A percentile compares a stretch with the other conserved stretches of the same genome.
phyloP scores from a whole-genome alignment of 1,140 invertebrate species.

The Heliconius melpomene region DNA sequence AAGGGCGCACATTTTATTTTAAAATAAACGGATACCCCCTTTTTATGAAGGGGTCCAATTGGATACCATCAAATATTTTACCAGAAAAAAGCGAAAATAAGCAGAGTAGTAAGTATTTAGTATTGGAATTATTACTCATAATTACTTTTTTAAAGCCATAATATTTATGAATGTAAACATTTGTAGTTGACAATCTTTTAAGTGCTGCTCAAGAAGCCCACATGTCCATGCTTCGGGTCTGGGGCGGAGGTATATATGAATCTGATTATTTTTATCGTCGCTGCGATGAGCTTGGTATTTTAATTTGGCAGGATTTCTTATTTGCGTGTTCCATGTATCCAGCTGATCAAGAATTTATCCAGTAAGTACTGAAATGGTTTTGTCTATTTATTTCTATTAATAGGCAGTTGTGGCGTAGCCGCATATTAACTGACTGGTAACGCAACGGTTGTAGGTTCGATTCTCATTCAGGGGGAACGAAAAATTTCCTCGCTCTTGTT shows the following conservation, averaged over 20 bases:
- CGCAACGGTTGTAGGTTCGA: background rate
- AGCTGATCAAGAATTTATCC: constrained; percentile 86
- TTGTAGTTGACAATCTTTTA: constrained; percentile 83
- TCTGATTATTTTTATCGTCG: constrained; percentile 94
- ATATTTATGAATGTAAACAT: background rate
- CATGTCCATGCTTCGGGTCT: constrained; percentile 97
- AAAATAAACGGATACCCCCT: constrained; percentile 92
- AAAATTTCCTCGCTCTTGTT: background rate
- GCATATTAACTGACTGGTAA: too few species aligned
- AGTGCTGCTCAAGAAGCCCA: constrained; percentile 88
- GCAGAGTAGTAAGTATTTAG: constrained; percentile 60
- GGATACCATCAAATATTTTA: constrained; percentile 94
- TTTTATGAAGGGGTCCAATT: constrained; percentile 98
- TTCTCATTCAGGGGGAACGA: background rate
- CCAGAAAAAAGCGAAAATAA: constrained; percentile 85
- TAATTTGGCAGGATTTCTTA: constrained; percentile 98
- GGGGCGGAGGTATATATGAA: constrained; percentile 99
- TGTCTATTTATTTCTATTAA: too few species aligned
- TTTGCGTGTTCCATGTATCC: constrained; percentile 99
- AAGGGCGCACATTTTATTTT: constrained; percentile 94
- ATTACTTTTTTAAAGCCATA: background rate
- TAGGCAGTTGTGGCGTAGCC: too few species aligned
- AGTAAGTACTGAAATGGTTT: constrained; percentile 54
- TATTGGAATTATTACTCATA: background rate
- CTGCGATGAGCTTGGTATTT: constrained; percentile 90